Conservation (phyloP, 2,888 invertebrate genomes). For the Ditula angustiorana region DNA sequence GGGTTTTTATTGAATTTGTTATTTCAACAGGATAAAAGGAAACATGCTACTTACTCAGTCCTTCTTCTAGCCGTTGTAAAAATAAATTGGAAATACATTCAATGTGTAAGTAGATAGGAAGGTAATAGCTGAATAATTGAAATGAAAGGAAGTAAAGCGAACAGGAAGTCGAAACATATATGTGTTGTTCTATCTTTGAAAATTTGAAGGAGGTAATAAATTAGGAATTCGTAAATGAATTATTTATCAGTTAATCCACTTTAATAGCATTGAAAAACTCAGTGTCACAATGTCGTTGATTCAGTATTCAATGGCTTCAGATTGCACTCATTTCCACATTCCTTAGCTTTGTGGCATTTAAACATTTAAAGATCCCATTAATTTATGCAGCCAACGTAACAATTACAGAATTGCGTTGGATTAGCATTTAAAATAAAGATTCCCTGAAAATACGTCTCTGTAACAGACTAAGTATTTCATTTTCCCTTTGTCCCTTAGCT, state of each 20-base stretch:
- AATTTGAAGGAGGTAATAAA: too few relatives aligned
- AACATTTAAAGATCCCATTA: not conserved
- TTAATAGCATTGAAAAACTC: not conserved
- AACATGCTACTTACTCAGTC: not conserved
- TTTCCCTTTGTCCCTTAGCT: conserved; percentile 4
- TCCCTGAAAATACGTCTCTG: not conserved
- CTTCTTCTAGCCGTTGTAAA: not conserved
- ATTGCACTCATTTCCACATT: not conserved
- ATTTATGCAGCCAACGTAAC: not conserved
- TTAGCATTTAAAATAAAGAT: not conserved
- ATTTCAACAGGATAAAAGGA: not conserved
- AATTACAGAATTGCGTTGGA: not conserved
- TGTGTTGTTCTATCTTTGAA: too few relatives aligned
- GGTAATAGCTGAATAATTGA: not conserved
- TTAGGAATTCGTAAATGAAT: too few relatives aligned
- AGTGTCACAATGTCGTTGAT: not conserved
- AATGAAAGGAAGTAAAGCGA: too few relatives aligned
- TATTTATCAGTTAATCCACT: not conserved
- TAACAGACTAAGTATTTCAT: not conserved
- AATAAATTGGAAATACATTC: not conserved
- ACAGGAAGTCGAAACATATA: too few relatives aligned
- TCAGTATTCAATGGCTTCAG: not conserved
- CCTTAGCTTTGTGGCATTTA: too few relatives aligned
- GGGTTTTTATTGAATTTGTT: conserved; percentile 9
- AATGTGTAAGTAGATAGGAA: not conserved